Percentiles rank a stretch among this genome's conserved stretches.
Conservation (phyloP, 2,888 invertebrate genomes). For the Icerya purchasi region DNA sequence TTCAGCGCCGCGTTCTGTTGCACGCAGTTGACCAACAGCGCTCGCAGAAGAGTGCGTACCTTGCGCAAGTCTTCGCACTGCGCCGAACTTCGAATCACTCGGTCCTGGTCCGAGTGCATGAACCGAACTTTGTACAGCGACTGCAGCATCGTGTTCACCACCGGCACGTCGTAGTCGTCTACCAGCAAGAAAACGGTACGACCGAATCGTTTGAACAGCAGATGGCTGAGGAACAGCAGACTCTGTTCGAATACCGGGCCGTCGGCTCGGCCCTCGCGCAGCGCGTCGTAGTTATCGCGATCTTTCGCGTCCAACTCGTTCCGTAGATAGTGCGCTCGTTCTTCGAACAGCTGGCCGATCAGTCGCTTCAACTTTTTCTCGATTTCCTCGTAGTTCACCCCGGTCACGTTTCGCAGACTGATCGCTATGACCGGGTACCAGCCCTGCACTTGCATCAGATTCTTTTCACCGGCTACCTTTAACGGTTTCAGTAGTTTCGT, state of each 20-base stretch:
- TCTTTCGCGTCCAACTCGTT: background rate
- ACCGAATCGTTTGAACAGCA: background rate
- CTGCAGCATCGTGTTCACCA: background rate
- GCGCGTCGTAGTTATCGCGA: background rate
- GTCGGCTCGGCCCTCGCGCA: background rate
- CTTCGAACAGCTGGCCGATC: background rate
- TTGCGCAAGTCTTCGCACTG: background rate
- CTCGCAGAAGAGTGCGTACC: background rate
- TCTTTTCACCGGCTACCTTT: background rate
- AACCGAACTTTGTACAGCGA: background rate
- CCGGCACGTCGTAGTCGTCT: background rate
- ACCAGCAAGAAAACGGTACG: background rate
- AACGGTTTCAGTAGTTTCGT: background rate
- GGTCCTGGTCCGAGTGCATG: background rate
- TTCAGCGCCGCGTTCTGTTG: background rate
- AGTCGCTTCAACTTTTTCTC: background rate
- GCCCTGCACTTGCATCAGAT: background rate
- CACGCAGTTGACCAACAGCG: background rate
- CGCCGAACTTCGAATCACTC: background rate
- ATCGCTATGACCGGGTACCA: background rate
- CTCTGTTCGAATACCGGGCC: background rate
- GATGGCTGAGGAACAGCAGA: background rate
- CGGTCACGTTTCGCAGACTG: background rate
- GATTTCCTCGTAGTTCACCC: background rate
- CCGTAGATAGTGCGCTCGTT: background rate